Conservation (phyloP, 2,797 vertebrate genomes). For the Phaenicophaeus curvirostris region DNA sequence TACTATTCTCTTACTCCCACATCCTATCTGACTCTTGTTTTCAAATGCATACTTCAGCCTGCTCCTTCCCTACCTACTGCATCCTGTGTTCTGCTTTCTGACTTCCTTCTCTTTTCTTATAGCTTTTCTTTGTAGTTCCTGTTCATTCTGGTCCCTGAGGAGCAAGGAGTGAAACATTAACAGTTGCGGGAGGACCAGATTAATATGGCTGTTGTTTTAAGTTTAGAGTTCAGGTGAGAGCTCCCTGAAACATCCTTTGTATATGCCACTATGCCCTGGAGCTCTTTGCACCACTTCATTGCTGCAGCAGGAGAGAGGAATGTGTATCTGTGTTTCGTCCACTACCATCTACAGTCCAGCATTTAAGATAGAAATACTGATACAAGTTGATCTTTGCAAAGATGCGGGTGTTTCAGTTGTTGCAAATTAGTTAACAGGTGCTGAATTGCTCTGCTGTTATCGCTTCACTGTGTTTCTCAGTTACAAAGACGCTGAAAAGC, state of each 20-base stretch:
- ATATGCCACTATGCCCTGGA: accelerated
- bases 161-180: conserved; percentile 8
- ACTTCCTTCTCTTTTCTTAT: conserved; percentile 42
- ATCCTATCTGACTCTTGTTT: conserved; percentile 1
- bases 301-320: neutral
- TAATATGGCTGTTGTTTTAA: neutral
- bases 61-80: conserved; percentile 53
- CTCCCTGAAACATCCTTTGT: neutral
- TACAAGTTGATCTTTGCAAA: neutral
- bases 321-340: neutral
- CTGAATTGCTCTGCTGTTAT: neutral
- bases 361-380: neutral
- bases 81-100: conserved; percentile 52
- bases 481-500: neutral
- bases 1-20: conserved; percentile 56
- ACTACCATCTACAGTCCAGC: neutral
- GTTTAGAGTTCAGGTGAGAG: conserved; percentile 13
- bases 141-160: neutral
- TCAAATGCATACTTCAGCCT: conserved; percentile 43
- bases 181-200: neutral
- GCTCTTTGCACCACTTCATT: neutral
- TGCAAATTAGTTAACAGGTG: neutral
- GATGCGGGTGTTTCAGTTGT: neutral
- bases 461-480: accelerated
- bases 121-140: conserved; percentile 47